Percentiles rank a stretch among this genome's conserved stretches.
Evolutionary conservation across 2,113 vertebrate genomes (phyloP).

Genomic region (Todiramphus chloris): DNA sequence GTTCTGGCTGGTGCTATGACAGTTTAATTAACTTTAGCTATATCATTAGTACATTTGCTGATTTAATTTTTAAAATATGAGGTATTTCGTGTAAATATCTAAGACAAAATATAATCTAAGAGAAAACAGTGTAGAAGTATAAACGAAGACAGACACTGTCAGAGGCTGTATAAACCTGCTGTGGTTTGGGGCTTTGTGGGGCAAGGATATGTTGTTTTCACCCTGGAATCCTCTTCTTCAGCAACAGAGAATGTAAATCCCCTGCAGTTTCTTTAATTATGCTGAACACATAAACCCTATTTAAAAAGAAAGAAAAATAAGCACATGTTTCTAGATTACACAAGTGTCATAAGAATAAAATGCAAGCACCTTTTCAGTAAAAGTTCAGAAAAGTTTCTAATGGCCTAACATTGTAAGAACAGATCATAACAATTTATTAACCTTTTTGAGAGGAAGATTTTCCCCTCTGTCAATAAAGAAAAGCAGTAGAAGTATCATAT

Average conservation of each 20-base stretch:
- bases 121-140: neutral
- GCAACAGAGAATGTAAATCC: neutral
- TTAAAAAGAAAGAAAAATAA: neutral
- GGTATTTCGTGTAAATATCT: neutral
- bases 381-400: neutral
- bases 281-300: neutral
- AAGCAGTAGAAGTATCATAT: neutral
- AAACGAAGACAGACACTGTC: neutral
- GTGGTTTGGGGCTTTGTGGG: accelerated
- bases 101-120: neutral
- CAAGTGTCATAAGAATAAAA: neutral
- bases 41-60: neutral
- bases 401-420: neutral
- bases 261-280: neutral
- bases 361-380: neutral
- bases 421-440: neutral
- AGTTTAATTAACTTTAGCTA: neutral
- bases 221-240: neutral
- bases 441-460: neutral
- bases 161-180: neutral
- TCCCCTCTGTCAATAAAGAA: neutral
- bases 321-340: neutral
- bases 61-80: neutral
- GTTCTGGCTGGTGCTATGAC: neutral
- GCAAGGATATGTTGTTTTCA: neutral